These are phyloP conservation scores for Tamandua tetradactyla DNA, from an alignment of 2,797 vertebrate genomes.

Conservation along the genomic window DNA sequence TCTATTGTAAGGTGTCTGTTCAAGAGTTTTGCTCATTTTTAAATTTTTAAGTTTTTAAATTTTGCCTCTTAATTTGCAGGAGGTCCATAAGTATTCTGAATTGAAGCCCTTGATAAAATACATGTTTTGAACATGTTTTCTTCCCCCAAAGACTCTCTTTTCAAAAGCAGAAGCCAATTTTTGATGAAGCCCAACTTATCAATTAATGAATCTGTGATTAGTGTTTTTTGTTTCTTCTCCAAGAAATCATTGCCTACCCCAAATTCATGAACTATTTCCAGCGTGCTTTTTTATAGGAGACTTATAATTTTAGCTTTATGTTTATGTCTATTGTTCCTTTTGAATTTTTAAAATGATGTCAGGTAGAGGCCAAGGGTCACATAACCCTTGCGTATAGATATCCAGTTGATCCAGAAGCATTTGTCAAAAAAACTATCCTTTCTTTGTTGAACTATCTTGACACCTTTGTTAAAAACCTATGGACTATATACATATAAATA, in stretches of 20 bases:
- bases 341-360: not conserved
- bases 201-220: not conserved
- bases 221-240: not conserved
- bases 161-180: not conserved
- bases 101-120: not conserved
- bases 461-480: not conserved
- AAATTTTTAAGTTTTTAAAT: not conserved
- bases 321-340: not conserved
- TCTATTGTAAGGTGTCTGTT: not conserved
- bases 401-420: not conserved
- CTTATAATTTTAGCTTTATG: not conserved
- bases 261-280: not conserved
- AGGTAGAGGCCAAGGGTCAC: not conserved
- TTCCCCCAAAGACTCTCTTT: not conserved
- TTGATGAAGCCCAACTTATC: not conserved
- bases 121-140: not conserved
- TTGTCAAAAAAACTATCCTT: not conserved
- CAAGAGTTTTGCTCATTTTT: not conserved
- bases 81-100: not conserved
- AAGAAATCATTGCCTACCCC: not conserved
- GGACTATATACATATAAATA: not conserved
- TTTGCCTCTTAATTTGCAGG: not conserved
- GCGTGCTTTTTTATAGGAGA: not conserved
- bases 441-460: not conserved
- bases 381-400: not conserved